Percentiles rank a stretch among this genome's conserved stretches.
These are phyloP conservation scores for Sinelater perroti DNA, from an alignment of 2,888 invertebrate genomes.

Conservation along the genomic window DNA sequence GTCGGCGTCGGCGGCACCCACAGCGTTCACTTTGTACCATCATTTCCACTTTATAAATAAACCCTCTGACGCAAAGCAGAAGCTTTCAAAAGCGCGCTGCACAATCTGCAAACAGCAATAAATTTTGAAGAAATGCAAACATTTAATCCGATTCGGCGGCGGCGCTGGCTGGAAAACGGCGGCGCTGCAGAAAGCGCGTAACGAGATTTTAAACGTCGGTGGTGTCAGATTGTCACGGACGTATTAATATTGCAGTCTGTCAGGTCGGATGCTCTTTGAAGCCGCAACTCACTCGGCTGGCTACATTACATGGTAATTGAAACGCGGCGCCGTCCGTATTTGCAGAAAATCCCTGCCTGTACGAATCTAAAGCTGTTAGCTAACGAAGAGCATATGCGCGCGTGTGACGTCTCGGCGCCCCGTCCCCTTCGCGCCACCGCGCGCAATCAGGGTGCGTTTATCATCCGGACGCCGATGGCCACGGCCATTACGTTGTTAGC, in stretches of 20 bases:
- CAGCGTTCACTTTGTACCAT: no score
- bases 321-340: conserved; percentile 27
- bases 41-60: no score
- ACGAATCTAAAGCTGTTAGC: conserved; percentile 13
- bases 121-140: no score
- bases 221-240: conserved; percentile 18
- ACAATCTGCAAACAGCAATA: no score
- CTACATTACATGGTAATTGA: conserved; percentile 31
- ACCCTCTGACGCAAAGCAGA: no score
- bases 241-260: conserved; percentile 21
- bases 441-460: conserved; percentile 28
- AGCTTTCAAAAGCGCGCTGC: no score
- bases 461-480: conserved; percentile 23
- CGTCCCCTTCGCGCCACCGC: conserved; percentile 18
- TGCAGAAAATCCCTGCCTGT: conserved; percentile 17
- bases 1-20: no score
- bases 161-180: no score
- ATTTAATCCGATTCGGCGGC: no score
- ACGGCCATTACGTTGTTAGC: conserved; percentile 26
- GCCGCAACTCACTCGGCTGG: conserved; percentile 22
- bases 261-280: conserved; percentile 29
- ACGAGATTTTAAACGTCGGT: neutral
- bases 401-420: conserved; percentile 2
- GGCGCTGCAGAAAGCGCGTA: no score
- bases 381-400: conserved; percentile 3